Evolutionary conservation across 2,888 invertebrate genomes (phyloP).

Genomic region (Tenthredo notha): DNA sequence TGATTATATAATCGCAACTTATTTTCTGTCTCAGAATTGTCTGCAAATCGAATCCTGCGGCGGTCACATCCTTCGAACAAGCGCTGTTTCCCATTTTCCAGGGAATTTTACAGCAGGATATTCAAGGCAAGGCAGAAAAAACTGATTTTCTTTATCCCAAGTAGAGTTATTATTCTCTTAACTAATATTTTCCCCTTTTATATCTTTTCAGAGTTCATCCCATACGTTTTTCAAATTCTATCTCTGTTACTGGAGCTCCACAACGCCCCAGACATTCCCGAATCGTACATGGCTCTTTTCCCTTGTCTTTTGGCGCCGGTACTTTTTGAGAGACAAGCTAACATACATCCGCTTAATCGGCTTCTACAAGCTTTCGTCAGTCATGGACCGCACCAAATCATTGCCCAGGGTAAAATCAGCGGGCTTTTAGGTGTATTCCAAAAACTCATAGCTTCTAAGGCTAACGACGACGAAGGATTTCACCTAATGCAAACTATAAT

Average conservation of each 20-base stretch:
- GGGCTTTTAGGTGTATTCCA: conserved; percentile 97
- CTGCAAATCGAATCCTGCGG: conserved; percentile 88
- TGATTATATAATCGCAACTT: background rate
- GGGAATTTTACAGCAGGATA: conserved; percentile 95
- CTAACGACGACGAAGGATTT: conserved; percentile 98
- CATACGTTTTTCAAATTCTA: conserved; percentile 98
- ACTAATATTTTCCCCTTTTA: background rate
- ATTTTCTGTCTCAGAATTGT: conserved; percentile 84
- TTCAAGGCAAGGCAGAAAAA: conserved; percentile 83
- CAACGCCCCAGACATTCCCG: conserved; percentile 83
- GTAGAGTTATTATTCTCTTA: background rate
- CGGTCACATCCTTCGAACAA: conserved; percentile 93
- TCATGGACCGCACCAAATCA: conserved; percentile 86
- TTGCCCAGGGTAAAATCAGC: conserved; percentile 86
- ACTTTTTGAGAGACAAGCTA: conserved; percentile 96
- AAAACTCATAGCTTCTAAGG: conserved; percentile 96
- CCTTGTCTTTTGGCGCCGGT: conserved; percentile 94
- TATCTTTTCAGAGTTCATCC: conserved; percentile 91
- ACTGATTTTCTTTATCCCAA: background rate
- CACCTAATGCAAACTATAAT: conserved; percentile 92
- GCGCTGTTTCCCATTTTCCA: conserved; percentile 97
- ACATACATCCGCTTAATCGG: conserved; percentile 96
- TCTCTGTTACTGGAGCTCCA: conserved; percentile 93
- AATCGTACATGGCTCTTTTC: conserved; percentile 93
- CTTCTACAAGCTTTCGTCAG: conserved; percentile 93